Evolutionary conservation across 53 echinoderm and acorn worm genomes (phyloP).

Genomic region (Hippasteria phrygiana): DNA sequence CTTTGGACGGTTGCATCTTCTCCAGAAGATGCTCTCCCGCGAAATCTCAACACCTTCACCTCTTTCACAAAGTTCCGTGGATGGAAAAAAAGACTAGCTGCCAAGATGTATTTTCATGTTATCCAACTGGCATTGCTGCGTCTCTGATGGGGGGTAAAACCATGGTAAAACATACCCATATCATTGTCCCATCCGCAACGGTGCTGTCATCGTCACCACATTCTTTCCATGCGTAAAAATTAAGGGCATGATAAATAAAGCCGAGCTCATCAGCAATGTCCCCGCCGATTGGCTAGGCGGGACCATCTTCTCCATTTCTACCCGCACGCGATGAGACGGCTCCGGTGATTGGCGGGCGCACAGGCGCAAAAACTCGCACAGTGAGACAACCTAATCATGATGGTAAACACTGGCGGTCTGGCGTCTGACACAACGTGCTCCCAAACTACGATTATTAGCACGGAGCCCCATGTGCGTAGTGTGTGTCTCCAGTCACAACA

Average conservation of each 20-base stretch:
- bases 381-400: slow-evolving; percentile 53
- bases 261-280: slow-evolving; percentile 39
- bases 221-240: slow-evolving; percentile 44
- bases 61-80: not conserved
- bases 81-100: not conserved
- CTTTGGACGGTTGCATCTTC: slow-evolving; percentile 65
- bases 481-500: not conserved
- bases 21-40: slow-evolving; percentile 6
- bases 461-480: not conserved
- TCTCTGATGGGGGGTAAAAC: not conserved
- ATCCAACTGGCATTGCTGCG: not conserved
- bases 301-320: slow-evolving; percentile 19
- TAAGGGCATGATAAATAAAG: slow-evolving; percentile 29
- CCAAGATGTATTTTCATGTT: not conserved
- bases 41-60: not conserved
- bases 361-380: not conserved
- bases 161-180: not conserved
- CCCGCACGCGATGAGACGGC: slow-evolving; percentile 14
- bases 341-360: slow-evolving; percentile 36
- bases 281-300: slow-evolving; percentile 61
- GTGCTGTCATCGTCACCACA: slow-evolving; percentile 47
- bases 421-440: slow-evolving; percentile 11
- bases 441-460: not conserved
- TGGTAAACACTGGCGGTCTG: slow-evolving; percentile 33
- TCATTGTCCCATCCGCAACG: slow-evolving; percentile 22